A percentile compares a stretch with the other conserved stretches of the same genome.
phyloP scores from a whole-genome alignment of 2,113 vertebrate species.

The Halcyon malimbica region DNA sequence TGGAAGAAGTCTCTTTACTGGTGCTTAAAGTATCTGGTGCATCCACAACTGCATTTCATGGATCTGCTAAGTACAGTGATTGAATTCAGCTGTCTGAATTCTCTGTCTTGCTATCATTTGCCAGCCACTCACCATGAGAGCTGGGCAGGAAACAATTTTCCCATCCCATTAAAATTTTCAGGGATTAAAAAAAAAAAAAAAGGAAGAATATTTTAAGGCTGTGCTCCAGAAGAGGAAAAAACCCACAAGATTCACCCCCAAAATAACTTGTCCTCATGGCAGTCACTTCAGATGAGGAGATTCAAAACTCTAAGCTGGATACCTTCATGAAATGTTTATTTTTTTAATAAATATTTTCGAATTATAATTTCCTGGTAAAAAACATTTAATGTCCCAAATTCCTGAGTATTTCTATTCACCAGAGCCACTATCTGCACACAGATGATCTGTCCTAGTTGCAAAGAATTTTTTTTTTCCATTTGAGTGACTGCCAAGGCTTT shows the following conservation, averaged over 20 bases:
- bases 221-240: background rate
- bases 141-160: conserved; percentile 30
- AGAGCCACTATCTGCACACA: background rate
- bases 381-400: background rate
- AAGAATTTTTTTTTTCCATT: background rate
- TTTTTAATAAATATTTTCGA: background rate
- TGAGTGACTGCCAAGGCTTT: background rate
- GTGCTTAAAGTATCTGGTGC: background rate
- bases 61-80: background rate
- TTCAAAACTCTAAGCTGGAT: background rate
- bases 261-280: background rate
- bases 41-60: background rate
- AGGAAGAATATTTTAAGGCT: background rate
- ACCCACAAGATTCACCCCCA: fast-evolving
- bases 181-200: background rate
- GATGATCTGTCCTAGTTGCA: background rate
- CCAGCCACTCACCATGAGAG: conserved; percentile 18
- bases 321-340: background rate
- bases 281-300: background rate
- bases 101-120: background rate
- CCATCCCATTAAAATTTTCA: background rate
- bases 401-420: background rate
- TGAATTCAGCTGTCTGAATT: conserved; percentile 34
- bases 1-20: background rate
- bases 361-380: background rate